Base-by-base conservation (phyloP, 64 coral and sea anemone genomes). In the Porites lutea region DNA sequence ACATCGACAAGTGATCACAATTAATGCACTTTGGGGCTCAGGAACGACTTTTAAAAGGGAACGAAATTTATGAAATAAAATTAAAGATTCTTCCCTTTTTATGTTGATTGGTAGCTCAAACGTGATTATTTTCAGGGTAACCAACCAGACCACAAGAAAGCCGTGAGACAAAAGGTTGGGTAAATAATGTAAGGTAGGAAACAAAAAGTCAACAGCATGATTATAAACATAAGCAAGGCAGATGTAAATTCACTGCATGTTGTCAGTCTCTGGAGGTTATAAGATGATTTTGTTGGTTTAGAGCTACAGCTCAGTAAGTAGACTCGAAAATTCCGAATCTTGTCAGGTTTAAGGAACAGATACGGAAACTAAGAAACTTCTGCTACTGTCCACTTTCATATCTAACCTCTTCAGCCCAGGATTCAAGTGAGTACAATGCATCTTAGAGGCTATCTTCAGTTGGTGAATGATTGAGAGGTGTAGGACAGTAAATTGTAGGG, bases 151-250 rank as follows among this genome's bases (percentile, higher is more conserved):
- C 52, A 51, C 75, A 54, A 23, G 20, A 57, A 12, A 78, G 54
- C 6, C 49, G 1, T 16, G 49, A 57, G 75, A 78, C 75, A 78
- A 78, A 78, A 23, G 75, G 9, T 27, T 18, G 50, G 10, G 52
- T 78, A 78, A 78, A 78, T 78, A 78, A 13, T 23, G 75, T n/a
- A 16, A 52, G 13, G 52, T 55, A 4, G 75, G 52, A 78, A 78
- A 78, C 75, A 78, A 78, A 78, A 78, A 47, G 49, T 11, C 75
- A 22, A 21, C 52, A 14, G 51, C 57, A 78, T 78, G 75, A 49
- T 55, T 55, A 78, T 55, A 78, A 78, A 78, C 75, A 78, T 78
- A 49, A 27, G 19, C 50, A 57, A 15, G 50, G 75, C 57, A 49
- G 57, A 78, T 78, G 75, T 12, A 78, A 78, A 78, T 78, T 37